Evolutionary conservation across 1,140 invertebrate genomes (phyloP).

Genomic region (Eubasilissa regina): DNA sequence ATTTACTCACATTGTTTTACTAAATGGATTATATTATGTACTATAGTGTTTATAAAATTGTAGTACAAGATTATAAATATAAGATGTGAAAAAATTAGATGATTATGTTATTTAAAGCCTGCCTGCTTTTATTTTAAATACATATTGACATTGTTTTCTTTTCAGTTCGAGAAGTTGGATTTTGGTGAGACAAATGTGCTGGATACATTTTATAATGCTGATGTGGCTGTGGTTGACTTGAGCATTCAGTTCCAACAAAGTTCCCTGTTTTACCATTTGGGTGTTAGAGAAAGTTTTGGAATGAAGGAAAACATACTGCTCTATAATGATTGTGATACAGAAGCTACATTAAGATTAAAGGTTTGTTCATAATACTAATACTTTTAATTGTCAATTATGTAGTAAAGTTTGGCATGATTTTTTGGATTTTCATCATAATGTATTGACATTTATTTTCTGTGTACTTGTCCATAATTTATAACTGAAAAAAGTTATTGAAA

Average conservation of each 20-base stretch:
- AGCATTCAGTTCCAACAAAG: constrained; percentile 92
- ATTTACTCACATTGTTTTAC: no score
- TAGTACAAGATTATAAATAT: no score
- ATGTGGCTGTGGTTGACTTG: constrained; percentile 97
- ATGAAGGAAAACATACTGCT: constrained; percentile 98
- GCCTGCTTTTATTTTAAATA: not conserved
- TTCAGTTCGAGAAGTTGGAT: constrained; percentile 88
- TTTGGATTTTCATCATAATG: no score
- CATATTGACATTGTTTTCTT: no score
- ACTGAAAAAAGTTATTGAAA: no score
- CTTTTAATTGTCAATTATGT: not conserved
- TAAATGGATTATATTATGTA: no score
- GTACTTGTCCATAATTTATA: no score
- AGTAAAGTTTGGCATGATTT: no score
- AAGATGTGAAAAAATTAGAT: no score
- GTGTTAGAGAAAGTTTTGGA: constrained; percentile 97
- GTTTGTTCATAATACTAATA: constrained; percentile 69
- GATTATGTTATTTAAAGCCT: no score
- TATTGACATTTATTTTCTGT: no score
- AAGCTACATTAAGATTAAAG: constrained; percentile 88
- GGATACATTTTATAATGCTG: constrained; percentile 96
- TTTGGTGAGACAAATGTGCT: constrained; percentile 89
- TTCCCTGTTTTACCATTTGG: constrained; percentile 96
- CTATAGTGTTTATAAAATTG: no score
- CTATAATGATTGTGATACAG: constrained; percentile 91